Base-by-base conservation (phyloP, 2,888 invertebrate genomes). In the Cephus runcator region DNA sequence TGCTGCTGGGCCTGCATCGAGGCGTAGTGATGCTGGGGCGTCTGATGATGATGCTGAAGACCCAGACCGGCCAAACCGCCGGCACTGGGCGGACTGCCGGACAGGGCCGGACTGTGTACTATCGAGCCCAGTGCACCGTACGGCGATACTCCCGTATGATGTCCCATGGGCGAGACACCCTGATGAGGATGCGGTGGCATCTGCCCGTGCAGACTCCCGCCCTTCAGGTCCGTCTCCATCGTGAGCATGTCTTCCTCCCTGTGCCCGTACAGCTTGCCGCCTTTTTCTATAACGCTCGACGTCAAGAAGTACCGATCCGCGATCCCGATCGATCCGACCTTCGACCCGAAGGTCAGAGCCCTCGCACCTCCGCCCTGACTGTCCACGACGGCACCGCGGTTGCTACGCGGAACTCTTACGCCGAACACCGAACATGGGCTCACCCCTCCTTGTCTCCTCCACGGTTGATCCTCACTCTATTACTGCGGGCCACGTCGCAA, bases 161-260 rank as follows among this genome's bases (percentile, higher is more conserved):
- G 93, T 86, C 95, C 95, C 87, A 95, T 93, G 75, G 93, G 92
- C 87, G 94, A 93, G 80, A 93, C 90, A 81, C 92, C 92, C 92
- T 96, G 96, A 92, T 96, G 96, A 91, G 96, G 96, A 85, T 92
- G 92, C 92, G 97, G 96, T 91, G 97, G 96, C 95, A 96, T 96
- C 87, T 95, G 96, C 88, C 95, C 96, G 92, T 96, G 96, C 92
- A 97, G 93, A 92, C 95, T 96, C 93, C 96, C 96, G 93, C 97
- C 97, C 92, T 97, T 97, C 93, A 97, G 94, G 92, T 97, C 97
- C 93, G 96, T 94, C 94, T 97, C 97, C 97, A 97, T 97, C 93
- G 97, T 97, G 93, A 97, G 93, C 97, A 97, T 97, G 90, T 95
- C 96, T 92, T 94, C 94, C 93, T 95, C 95, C 94, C 95, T 94